These are phyloP conservation scores for Eilema caniola DNA, from an alignment of 2,888 invertebrate genomes.

Conservation along the genomic window DNA sequence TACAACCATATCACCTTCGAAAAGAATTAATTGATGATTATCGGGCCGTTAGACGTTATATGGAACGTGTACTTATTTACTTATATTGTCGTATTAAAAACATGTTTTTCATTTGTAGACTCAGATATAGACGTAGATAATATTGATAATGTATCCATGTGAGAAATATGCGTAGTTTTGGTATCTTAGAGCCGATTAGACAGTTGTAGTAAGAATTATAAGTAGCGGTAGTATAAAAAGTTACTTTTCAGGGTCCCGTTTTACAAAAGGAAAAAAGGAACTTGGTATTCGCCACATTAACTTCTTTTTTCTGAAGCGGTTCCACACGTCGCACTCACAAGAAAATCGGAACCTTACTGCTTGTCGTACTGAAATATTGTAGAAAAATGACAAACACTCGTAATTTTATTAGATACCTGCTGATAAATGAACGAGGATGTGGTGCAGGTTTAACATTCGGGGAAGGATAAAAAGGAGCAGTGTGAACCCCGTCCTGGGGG, in stretches of 20 bases:
- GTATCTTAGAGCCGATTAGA: constrained; percentile 3
- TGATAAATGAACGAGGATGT: too few species aligned
- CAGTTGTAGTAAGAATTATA: neutral
- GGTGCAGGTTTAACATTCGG: too few species aligned
- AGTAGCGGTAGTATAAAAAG: neutral
- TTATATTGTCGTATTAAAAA: constrained; percentile 12
- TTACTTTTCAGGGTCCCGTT: neutral
- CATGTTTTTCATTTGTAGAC: constrained; percentile 12
- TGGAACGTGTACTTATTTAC: constrained; percentile 25
- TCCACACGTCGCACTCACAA: too few species aligned
- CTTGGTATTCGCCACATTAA: too few species aligned
- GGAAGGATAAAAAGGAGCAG: too few species aligned
- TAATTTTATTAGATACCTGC: too few species aligned
- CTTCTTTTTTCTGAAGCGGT: too few species aligned
- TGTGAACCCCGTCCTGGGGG: too few species aligned
- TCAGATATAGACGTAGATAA: constrained; percentile 6
- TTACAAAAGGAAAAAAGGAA: neutral
- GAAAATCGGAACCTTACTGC: too few species aligned
- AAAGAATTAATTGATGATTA: constrained; percentile 44
- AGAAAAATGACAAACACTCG: too few species aligned
- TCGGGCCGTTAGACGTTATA: constrained; percentile 32
- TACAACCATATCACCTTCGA: constrained; percentile 40
- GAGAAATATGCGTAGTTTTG: constrained; percentile 9
- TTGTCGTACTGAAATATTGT: too few species aligned
- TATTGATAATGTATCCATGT: constrained; percentile 6